Base-by-base conservation (phyloP, 2,888 invertebrate genomes). In the Stegophylla sp. region DNA sequence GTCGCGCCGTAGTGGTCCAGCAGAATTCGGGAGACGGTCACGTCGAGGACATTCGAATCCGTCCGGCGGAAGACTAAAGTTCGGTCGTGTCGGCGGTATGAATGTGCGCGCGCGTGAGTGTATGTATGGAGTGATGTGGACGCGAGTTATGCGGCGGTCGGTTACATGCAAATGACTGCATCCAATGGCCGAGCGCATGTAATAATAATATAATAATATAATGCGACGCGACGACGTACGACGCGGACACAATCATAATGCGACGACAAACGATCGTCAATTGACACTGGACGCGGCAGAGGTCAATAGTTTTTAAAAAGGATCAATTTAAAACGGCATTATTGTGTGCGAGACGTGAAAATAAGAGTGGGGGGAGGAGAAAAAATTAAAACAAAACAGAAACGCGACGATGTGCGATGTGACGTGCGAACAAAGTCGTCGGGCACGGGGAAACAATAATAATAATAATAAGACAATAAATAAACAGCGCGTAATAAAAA, bases 231-330 rank as follows among this genome's bases (percentile, higher is more conserved):
- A 26, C 26, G 7, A 73, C 26, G 43, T 43, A 28, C 34, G 34
- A 34, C 34, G 3, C 34, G 34, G 7, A 3, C 4, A 71, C n/a
- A 61, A 73, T 73, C 26, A 45, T 73, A 75, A 63, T 53, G 51
- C 53, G 41, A 45, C 64, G 75, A 43, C 63, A 76, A 66, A 67
- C 67, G 53, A 77, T 59, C n/a, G n/a, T n/a, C 69, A 77, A 77
- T 77, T 77, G 77, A 77, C 77, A 28, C 56, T 56, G 53, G 63
- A 28, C 41, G 61, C 34, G 51, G n/a, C 23, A 13, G 26, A 45
- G 77, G 77, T 77, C 34, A 69, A 77, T 69, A 45, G 67, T 45
- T 77, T 77, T 77, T 69, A 69, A 67, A 67, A 56, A 76, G 66
- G 43, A 76, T 76, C 76, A 76, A 76, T 76, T 76, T 76, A 67